Evolutionary conservation across 2,113 vertebrate genomes (phyloP).

Genomic region (Coregonus clupeaformis): DNA sequence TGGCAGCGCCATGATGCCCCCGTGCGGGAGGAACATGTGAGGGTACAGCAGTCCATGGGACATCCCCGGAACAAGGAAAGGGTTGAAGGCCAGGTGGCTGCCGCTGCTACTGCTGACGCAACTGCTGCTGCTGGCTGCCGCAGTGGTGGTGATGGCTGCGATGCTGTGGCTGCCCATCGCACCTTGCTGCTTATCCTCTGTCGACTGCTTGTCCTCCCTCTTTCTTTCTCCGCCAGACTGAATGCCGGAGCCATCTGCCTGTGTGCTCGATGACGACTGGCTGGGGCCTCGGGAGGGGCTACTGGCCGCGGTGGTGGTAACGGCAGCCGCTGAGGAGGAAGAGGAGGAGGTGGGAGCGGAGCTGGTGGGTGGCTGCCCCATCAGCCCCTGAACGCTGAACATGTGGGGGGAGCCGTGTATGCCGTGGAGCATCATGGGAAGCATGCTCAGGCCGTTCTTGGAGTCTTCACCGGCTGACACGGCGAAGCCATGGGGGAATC

Average conservation of each 20-base stretch:
- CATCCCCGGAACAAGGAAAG: slow-evolving; percentile 96
- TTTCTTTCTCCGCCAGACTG: slow-evolving; percentile 49
- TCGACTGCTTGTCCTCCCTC: slow-evolving; percentile 16
- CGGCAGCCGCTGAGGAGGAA: slow-evolving; percentile 22
- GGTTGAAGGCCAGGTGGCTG: slow-evolving; percentile 95
- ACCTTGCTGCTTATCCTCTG: slow-evolving; percentile 28
- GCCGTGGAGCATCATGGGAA: slow-evolving; percentile 97
- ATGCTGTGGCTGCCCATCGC: slow-evolving; percentile 74
- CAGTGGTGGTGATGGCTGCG: slow-evolving; percentile 74
- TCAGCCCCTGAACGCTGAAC: slow-evolving; percentile 89
- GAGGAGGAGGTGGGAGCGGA: slow-evolving; percentile 59
- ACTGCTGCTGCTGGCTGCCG: slow-evolving; percentile 40
- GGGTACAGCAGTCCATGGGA: slow-evolving; percentile 96
- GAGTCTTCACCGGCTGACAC: slow-evolving; percentile 76
- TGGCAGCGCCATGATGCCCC: slow-evolving; percentile 92
- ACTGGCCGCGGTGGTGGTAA: slow-evolving; percentile 45
- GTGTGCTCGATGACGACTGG: slow-evolving; percentile 36
- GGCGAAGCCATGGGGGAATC: slow-evolving; percentile 90
- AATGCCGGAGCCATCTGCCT: slow-evolving; percentile 39
- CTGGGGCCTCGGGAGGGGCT: slow-evolving; percentile 41
- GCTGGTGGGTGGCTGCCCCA: slow-evolving; percentile 75
- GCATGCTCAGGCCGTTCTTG: slow-evolving; percentile 90
- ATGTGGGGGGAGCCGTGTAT: slow-evolving; percentile 85
- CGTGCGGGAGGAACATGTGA: slow-evolving; percentile 95
- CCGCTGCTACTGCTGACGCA: slow-evolving; percentile 26